These are phyloP conservation scores for Flexamia atlantica DNA, from an alignment of 2,888 invertebrate species.

Conservation along the genomic window DNA sequence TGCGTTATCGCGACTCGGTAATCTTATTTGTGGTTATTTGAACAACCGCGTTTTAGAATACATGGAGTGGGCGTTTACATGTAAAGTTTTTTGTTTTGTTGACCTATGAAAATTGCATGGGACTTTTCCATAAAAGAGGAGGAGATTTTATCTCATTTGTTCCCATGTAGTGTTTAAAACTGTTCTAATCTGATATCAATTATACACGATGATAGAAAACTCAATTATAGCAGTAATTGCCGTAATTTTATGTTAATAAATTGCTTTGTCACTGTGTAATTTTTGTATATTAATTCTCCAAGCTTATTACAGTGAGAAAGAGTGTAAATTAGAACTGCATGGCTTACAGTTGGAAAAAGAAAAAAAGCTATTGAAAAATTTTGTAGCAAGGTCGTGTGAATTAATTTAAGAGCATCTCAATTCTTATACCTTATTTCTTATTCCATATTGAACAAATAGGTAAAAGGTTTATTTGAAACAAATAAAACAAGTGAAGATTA, in stretches of 20 bases:
- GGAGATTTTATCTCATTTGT: conserved; percentile 1
- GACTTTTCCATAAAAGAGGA: conserved; percentile 1
- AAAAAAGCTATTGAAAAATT: no score
- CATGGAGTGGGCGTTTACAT: conserved; percentile 24
- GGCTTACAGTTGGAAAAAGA: no score
- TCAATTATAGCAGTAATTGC: conserved; percentile 3
- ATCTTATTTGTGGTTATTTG: conserved; percentile 32
- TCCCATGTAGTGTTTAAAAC: not conserved
- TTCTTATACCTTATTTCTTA: no score
- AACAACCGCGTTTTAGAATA: conserved; percentile 8
- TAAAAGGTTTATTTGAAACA: no score
- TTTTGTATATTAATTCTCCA: not conserved
- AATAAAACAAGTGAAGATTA: no score
- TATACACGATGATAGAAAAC: not conserved
- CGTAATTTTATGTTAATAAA: conserved; percentile 10
- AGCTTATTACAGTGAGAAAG: no score
- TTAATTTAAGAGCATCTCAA: no score
- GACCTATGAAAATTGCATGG: not conserved
- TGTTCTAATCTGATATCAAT: conserved; percentile 1
- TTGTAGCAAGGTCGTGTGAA: no score
- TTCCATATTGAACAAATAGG: no score
- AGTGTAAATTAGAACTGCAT: no score
- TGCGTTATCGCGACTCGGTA: not conserved
- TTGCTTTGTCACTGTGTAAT: not conserved
- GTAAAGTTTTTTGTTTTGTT: not conserved